Percentiles rank a stretch among this genome's conserved stretches.
Evolutionary conservation across 2,797 vertebrate genomes (phyloP).

Genomic region (Gambusia yucatana): DNA sequence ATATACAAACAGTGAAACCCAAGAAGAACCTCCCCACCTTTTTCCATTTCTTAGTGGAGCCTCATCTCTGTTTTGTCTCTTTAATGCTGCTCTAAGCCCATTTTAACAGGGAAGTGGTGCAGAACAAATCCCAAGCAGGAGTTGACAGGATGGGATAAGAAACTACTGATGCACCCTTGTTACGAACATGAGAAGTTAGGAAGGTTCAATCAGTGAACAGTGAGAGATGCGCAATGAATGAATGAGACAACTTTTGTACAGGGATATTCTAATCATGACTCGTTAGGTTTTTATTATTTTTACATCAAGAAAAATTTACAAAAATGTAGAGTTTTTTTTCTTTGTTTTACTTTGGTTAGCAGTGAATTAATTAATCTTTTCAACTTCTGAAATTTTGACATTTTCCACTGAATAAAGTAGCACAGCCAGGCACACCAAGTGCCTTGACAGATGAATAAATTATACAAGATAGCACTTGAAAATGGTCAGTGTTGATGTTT

Average conservation of each 20-base stretch:
- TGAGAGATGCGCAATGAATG: neutral
- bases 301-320: neutral
- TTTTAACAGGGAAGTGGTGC: constrained; percentile 78
- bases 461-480: neutral
- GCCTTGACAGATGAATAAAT: neutral
- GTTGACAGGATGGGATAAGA: constrained; percentile 69
- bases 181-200: constrained; percentile 28
- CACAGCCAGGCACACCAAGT: neutral
- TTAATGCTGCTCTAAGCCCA: constrained; percentile 75
- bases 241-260: constrained; percentile 3
- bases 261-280: neutral
- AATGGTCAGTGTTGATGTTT: neutral
- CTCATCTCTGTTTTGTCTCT: constrained; percentile 67
- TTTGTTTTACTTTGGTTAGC: neutral
- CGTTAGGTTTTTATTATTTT: neutral
- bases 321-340: neutral
- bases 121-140: constrained; percentile 77
- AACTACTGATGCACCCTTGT: constrained; percentile 33
- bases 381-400: neutral
- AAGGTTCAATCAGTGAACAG: constrained; percentile 1
- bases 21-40: constrained; percentile 44
- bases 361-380: neutral
- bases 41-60: constrained; percentile 53
- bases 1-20: constrained; percentile 53
- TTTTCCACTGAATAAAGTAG: neutral